Evolutionary conservation across 2,888 invertebrate genomes (phyloP).

Genomic region (Drosophila diplacantha): DNA sequence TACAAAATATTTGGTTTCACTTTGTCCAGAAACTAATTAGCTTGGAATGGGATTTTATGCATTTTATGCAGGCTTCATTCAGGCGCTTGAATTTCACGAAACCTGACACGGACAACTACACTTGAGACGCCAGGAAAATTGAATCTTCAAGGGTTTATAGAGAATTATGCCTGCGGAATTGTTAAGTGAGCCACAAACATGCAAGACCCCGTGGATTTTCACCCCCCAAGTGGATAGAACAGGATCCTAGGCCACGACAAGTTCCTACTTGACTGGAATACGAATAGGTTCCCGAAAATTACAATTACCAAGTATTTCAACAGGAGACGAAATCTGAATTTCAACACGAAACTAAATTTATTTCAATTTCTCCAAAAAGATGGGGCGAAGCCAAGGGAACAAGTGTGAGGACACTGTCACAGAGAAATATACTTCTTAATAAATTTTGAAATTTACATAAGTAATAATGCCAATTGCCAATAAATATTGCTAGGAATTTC

Average conservation of each 20-base stretch:
- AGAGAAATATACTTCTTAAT: not conserved
- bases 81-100: slow-evolving; percentile 34
- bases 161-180: slow-evolving; percentile 35
- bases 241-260: slow-evolving; percentile 1
- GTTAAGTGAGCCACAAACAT: slow-evolving; percentile 21
- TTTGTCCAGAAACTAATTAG: slow-evolving; percentile 18
- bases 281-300: slow-evolving; percentile 14
- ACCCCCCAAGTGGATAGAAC: slow-evolving; percentile 21
- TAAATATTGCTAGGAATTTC: not conserved
- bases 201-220: not conserved
- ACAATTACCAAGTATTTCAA: slow-evolving; percentile 30
- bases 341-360: slow-evolving; percentile 26
- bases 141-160: slow-evolving; percentile 15
- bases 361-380: not conserved
- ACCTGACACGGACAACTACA: slow-evolving; percentile 27
- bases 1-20: slow-evolving; percentile 24
- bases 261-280: slow-evolving; percentile 12
- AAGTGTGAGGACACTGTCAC: slow-evolving; percentile 13
- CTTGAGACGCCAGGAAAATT: slow-evolving; percentile 27
- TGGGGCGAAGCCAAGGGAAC: not conserved
- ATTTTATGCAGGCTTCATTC: slow-evolving; percentile 32
- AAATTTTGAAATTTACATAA: not conserved
- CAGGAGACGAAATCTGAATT: slow-evolving; percentile 29
- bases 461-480: too few relatives aligned
- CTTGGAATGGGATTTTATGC: slow-evolving; percentile 6